Base-by-base conservation (phyloP, 2,888 invertebrate genomes). In the Sminthurides aquaticus region DNA sequence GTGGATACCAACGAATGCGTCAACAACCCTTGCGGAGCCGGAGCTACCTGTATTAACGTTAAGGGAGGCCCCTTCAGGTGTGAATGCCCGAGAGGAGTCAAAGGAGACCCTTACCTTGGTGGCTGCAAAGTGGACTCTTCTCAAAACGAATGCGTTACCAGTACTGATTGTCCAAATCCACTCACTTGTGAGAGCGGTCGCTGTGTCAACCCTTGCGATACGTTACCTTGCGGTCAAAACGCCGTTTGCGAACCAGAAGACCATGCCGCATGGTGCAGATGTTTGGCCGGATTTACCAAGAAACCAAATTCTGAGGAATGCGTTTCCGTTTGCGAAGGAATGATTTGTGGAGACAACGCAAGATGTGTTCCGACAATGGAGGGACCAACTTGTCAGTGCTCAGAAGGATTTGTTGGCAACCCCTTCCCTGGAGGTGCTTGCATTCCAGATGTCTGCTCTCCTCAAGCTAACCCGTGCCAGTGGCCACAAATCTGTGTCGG, bases 371-470 rank as follows among this genome's bases (percentile, higher is more conserved):
- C 90, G 67, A 88, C 91, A 34, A 85, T 87, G 71, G 84, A 84
- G 24, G 93, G 92, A 18, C 91, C 91, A 20, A 91, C 91, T 3
- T 94, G 93, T 77, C 88, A 90, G 77, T 94, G 93, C 76, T 84
- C 87, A 1, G 89, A 91, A 77, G 91, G 91, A 57, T 88, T 87
- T 78, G 84, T 87, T 64, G 93, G 93, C 24, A 93, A 94, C 80
- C 92, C 94, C 5, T 94, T 93, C 81, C 90, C 92, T 1, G 94
- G 94, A 27, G 94, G 93, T 49, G 84, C 83, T 62, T 94, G 94
- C 76, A 82, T 83, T 62, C 86, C 88, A 60, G 92, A 92, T 78
- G 82, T 90, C 61, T 93, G 93, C 78, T 90, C 90, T 0, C 82
- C 86, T 2, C 28, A 24, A n/a, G 84, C 85, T 0, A 81, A 87